phyloP scores from a whole-genome alignment of 2,888 invertebrate genomes.

The Campoletis raptor region DNA sequence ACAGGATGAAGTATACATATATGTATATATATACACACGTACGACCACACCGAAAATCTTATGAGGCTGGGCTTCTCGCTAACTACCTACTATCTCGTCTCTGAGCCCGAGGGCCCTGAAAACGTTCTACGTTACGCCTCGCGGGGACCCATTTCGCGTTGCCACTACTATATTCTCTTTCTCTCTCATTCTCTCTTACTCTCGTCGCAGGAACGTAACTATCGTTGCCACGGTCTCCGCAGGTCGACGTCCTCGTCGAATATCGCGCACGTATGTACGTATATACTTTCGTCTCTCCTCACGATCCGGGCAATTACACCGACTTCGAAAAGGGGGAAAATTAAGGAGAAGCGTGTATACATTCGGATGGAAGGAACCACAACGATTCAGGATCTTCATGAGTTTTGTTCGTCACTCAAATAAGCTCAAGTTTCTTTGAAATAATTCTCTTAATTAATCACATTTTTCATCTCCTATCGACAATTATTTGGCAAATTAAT shows the following conservation, averaged over 20 bases:
- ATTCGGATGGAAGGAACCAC: neutral
- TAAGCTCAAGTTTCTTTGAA: neutral
- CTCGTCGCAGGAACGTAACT: slow-evolving; percentile 69
- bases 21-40: slow-evolving; percentile 69
- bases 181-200: slow-evolving; percentile 50
- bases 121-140: slow-evolving; percentile 82
- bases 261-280: slow-evolving; percentile 62
- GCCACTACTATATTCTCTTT: slow-evolving; percentile 68
- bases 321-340: slow-evolving; percentile 40
- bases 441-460: neutral
- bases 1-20: slow-evolving; percentile 69
- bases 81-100: slow-evolving; percentile 82
- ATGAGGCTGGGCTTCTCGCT: slow-evolving; percentile 80
- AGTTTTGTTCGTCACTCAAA: slow-evolving; percentile 52
- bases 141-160: slow-evolving; percentile 83
- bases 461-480: neutral
- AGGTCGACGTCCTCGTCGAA: slow-evolving; percentile 71
- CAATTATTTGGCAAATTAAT: neutral
- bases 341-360: slow-evolving; percentile 25
- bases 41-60: slow-evolving; percentile 81
- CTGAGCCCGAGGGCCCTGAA: slow-evolving; percentile 82
- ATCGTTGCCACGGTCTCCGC: slow-evolving; percentile 67
- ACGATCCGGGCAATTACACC: slow-evolving; percentile 66
- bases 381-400: slow-evolving; percentile 39
- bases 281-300: slow-evolving; percentile 66